Evolutionary conservation across 2,113 vertebrate genomes (phyloP), one percentile per base, ranked within the genome.

Genomic region (Regulus satrapa): DNA sequence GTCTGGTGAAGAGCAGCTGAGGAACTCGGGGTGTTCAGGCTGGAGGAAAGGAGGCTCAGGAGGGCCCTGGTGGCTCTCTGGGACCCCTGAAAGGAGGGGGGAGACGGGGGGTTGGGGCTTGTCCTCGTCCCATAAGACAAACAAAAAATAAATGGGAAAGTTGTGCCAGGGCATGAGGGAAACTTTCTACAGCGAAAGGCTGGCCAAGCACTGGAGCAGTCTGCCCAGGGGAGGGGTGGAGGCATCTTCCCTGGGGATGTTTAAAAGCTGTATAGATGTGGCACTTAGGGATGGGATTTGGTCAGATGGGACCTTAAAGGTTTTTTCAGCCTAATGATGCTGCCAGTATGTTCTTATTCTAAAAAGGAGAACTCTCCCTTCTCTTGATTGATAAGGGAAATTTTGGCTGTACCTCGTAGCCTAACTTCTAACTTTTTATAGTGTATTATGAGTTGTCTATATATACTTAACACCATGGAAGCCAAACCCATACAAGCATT

Each of bases 21-120:
- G 12, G 21, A 68, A 5, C 38, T 32, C 0, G 1, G 11, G 28
- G 4, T 28, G 40, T 32, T 63, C 6, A 41, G 10, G 24, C 16
- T 49, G 34, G 46, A 32, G 26, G 52, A 43, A 41, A 52, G 14
- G 16, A 45, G 38, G 8, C 12, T 77, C 32, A 38, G 21, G 18
- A 66, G 18, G 31, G 45, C 14, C 18, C 14, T 36, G 8, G 16
- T 12, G 1, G 3, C 17, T 49, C 25, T 31, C 31, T 43, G n/a
- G n/a, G n/a, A n/a, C n/a, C 17, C 51, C 34, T 36, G 52, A n/a
- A n/a, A n/a, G n/a, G n/a, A n/a, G n/a, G n/a, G n/a, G n/a, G n/a
- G n/a, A n/a, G n/a, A n/a, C n/a, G n/a, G n/a, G n/a, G n/a, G n/a
- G n/a, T n/a, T n/a, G n/a, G n/a, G n/a, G n/a, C n/a, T n/a, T n/a